Percentiles rank a stretch among this genome's conserved stretches.
These are phyloP conservation scores for Acanthosepion esculentum DNA, from an alignment of 2,888 invertebrate genomes.

Conservation along the genomic window DNA sequence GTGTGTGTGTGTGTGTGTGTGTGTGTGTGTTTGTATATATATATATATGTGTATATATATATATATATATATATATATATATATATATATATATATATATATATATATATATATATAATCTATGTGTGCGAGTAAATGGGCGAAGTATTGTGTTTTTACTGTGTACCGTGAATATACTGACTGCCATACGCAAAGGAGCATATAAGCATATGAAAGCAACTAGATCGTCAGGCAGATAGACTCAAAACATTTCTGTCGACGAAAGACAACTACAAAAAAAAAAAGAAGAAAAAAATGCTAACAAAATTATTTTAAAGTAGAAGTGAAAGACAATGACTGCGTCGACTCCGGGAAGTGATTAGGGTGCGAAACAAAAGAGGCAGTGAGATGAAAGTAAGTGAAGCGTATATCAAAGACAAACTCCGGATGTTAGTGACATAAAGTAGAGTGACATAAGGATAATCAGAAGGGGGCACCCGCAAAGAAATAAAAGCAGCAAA, in stretches of 20 bases:
- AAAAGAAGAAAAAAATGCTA: neutral
- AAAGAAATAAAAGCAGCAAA: neutral
- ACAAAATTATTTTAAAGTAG: neutral
- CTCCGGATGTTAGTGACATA: slow-evolving; percentile 33
- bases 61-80: too few relatives aligned
- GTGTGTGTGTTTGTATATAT: too few relatives aligned
- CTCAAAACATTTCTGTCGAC: neutral
- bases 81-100: too few relatives aligned
- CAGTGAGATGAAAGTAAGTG: slow-evolving; percentile 33
- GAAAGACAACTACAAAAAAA: neutral
- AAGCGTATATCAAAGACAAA: neutral
- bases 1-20: too few relatives aligned
- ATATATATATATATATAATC: too few relatives aligned
- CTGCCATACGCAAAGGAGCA: neutral
- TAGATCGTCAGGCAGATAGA: neutral
- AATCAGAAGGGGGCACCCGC: neutral
- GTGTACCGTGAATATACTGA: neutral
- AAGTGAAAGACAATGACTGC: neutral
- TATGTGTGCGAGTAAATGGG: neutral
- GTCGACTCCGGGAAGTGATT: neutral
- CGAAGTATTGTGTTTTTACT: neutral
- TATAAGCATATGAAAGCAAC: neutral
- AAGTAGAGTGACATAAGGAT: slow-evolving; percentile 22
- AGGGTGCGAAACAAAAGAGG: neutral
- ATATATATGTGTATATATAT: too few relatives aligned